Evolutionary conservation across 64 coral and sea anemone genomes (phyloP).

Genomic region (Acropora yongei): DNA sequence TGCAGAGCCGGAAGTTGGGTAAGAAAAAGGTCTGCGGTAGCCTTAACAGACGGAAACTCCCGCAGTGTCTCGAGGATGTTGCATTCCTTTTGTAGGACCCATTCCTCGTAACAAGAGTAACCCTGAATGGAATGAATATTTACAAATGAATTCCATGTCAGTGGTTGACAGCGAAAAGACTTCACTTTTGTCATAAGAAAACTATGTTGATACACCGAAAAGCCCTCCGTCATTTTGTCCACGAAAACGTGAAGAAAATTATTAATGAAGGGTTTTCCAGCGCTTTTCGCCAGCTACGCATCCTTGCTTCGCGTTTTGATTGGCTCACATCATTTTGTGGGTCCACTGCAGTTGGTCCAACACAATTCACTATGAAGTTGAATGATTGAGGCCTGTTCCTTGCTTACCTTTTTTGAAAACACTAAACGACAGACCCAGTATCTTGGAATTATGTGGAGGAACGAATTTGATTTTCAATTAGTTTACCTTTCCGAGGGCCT

Average conservation of each 20-base stretch:
- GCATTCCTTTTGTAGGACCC: conserved; percentile 46
- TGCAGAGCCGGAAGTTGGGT: conserved; percentile 77
- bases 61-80: conserved; percentile 58
- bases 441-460: not conserved
- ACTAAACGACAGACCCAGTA: not conserved
- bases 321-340: too few relatives aligned
- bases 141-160: not conserved
- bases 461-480: not conserved
- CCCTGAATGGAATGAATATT: conserved; percentile 26
- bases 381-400: not conserved
- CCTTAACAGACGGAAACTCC: conserved; percentile 61
- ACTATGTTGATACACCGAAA: not conserved
- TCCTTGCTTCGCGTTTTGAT: too few relatives aligned
- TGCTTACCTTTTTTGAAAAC: not conserved
- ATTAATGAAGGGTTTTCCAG: too few relatives aligned
- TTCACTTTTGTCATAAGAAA: too few relatives aligned
- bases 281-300: too few relatives aligned
- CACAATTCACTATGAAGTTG: too few relatives aligned
- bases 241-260: too few relatives aligned
- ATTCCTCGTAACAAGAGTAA: conserved; percentile 65
- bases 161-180: not conserved
- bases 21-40: conserved; percentile 55
- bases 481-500: conserved; percentile 26
- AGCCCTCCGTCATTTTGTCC: too few relatives aligned
- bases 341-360: too few relatives aligned